These are phyloP conservation scores for Drosophila lacteicornis DNA, from an alignment of 1,140 invertebrate species.

Conservation along the genomic window DNA sequence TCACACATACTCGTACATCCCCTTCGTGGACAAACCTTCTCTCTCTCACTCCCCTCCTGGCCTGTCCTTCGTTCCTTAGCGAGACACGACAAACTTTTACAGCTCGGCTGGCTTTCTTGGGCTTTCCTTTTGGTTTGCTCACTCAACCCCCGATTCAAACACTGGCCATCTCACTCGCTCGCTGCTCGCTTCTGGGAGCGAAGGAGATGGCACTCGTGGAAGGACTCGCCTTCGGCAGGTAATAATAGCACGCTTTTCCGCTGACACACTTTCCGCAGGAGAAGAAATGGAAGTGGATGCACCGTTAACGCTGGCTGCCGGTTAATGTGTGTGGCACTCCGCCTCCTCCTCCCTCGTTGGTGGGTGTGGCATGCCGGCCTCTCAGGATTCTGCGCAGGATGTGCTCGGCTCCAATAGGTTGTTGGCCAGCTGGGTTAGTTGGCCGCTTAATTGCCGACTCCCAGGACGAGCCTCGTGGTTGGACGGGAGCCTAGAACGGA, in stretches of 20 bases:
- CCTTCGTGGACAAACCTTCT: constrained; percentile 41
- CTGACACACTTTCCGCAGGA: constrained; percentile 69
- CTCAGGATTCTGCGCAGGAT: constrained; percentile 71
- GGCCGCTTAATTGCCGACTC: constrained; percentile 68
- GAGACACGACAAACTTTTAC: constrained; percentile 55
- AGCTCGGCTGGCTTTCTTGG: constrained; percentile 40
- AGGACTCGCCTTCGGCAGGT: constrained; percentile 63
- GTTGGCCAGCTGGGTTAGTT: constrained; percentile 41
- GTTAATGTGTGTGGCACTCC: constrained; percentile 59
- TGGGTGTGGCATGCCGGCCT: constrained; percentile 65
- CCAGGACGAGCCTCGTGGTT: constrained; percentile 67
- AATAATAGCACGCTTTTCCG: constrained; percentile 42
- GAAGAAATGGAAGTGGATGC: constrained; percentile 15
- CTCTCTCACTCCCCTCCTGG: constrained; percentile 20
- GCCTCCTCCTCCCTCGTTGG: constrained; percentile 1
- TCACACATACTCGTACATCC: constrained; percentile 7
- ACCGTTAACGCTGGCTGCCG: constrained; percentile 67
- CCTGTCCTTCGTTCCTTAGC: constrained; percentile 32
- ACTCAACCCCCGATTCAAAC: constrained; percentile 70
- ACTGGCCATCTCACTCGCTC: constrained; percentile 42
- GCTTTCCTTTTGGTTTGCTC: constrained; percentile 37
- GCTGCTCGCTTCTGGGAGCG: neutral
- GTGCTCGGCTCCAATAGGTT: constrained; percentile 74
- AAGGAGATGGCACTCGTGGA: constrained; percentile 45
- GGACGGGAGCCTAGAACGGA: constrained; percentile 37